phyloP scores from a whole-genome alignment of 1,140 invertebrate species.

The Drosophila yakuba region DNA sequence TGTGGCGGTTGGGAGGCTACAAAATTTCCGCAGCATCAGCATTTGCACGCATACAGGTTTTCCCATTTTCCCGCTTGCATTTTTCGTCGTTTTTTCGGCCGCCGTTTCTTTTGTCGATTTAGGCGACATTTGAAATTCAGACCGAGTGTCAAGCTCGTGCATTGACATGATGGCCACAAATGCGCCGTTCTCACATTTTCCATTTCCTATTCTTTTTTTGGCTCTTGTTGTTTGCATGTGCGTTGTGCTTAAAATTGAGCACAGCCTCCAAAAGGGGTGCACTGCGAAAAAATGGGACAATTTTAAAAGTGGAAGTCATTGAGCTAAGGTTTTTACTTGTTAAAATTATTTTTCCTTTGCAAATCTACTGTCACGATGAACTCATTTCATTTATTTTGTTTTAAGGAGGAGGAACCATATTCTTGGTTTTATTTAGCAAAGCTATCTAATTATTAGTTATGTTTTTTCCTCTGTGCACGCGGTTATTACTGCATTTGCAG shows the following conservation, averaged over 20 bases:
- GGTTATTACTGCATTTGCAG: constrained; percentile 49
- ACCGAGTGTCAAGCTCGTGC: constrained; percentile 72
- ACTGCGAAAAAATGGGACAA: neutral
- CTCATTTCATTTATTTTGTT: too few relatives aligned
- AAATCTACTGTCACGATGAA: too few relatives aligned
- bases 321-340: neutral
- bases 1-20: constrained; percentile 38
- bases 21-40: constrained; percentile 34
- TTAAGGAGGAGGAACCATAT: too few relatives aligned
- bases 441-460: too few relatives aligned
- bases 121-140: constrained; percentile 79
- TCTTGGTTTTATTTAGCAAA: neutral
- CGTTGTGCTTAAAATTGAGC: constrained; percentile 52
- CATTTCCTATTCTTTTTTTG: constrained; percentile 34
- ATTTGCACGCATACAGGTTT: constrained; percentile 33
- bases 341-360: neutral
- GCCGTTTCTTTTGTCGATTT: constrained; percentile 39
- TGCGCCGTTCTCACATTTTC: constrained; percentile 35
- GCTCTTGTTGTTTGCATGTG: constrained; percentile 27
- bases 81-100: constrained; percentile 30
- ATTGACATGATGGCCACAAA: constrained; percentile 76
- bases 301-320: too few relatives aligned
- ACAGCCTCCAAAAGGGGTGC: constrained; percentile 22
- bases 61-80: constrained; percentile 39
- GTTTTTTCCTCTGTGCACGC: constrained; percentile 5